These are phyloP conservation scores for Odiellus spinosus DNA, from an alignment of 2,888 invertebrate species.

Conservation along the genomic window DNA sequence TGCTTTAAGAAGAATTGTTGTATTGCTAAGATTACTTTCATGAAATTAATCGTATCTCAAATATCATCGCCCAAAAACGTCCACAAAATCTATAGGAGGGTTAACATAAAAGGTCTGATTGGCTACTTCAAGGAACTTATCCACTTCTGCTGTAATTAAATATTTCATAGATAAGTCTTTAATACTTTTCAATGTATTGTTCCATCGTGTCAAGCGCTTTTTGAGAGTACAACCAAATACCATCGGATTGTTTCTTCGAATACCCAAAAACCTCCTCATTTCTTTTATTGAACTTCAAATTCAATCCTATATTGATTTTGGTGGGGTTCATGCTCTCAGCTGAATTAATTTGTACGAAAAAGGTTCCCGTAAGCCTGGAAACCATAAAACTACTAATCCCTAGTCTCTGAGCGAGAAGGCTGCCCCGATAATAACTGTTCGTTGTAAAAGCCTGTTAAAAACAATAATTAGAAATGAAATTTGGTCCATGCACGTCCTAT, in stretches of 20 bases:
- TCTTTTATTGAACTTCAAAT: conserved; percentile 71
- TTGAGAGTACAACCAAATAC: conserved; percentile 60
- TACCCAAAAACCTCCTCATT: conserved; percentile 42
- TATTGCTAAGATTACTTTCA: too few relatives aligned
- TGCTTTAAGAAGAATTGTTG: too few relatives aligned
- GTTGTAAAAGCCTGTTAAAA: conserved; percentile 5
- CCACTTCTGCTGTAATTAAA: too few relatives aligned
- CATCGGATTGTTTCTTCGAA: conserved; percentile 26
- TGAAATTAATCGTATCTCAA: too few relatives aligned
- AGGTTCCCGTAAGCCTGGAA: conserved; percentile 69
- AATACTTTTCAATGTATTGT: conserved; percentile 45
- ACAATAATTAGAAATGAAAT: neutral
- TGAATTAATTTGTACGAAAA: conserved; percentile 40
- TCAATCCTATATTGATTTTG: conserved; percentile 64
- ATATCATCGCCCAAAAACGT: too few relatives aligned
- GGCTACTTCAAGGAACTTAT: too few relatives aligned
- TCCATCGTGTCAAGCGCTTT: conserved; percentile 52
- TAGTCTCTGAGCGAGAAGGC: conserved; percentile 28
- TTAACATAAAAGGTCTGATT: too few relatives aligned
- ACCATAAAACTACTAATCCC: conserved; percentile 49
- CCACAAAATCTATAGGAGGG: too few relatives aligned
- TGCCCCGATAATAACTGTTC: conserved; percentile 26
- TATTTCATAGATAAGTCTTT: too few relatives aligned
- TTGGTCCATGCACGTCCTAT: too few relatives aligned
- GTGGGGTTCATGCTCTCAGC: conserved; percentile 20